Evolutionary conservation across 2,888 invertebrate species (phyloP).

Genomic region (Odontomyia ornata): DNA sequence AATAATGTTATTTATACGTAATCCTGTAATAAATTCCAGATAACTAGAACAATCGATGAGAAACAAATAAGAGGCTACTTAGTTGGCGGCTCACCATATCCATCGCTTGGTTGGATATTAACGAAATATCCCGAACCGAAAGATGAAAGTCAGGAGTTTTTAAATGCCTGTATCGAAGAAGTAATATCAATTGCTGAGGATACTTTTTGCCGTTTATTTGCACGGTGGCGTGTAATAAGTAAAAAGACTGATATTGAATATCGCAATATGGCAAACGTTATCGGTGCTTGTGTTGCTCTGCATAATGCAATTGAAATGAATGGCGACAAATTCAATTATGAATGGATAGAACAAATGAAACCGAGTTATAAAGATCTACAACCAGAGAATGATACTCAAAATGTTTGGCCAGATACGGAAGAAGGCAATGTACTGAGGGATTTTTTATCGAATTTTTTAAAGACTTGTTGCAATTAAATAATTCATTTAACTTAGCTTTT

Average conservation of each 20-base stretch:
- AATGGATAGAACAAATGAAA: conserved; percentile 54
- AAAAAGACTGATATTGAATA: conserved; percentile 58
- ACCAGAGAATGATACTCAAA: conserved; percentile 8
- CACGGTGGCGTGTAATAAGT: conserved; percentile 60
- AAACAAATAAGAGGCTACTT: conserved; percentile 39
- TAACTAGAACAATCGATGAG: conserved; percentile 41
- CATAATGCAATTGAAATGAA: conserved; percentile 60
- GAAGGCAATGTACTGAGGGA: conserved; percentile 23
- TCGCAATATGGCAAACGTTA: conserved; percentile 58
- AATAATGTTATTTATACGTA: not conserved
- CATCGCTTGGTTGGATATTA: conserved; percentile 59
- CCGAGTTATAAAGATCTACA: conserved; percentile 29
- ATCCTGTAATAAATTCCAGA: conserved; percentile 45
- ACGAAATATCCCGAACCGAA: conserved; percentile 57
- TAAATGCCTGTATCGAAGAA: conserved; percentile 59
- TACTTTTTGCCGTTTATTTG: conserved; percentile 59
- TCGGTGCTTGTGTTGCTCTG: conserved; percentile 59
- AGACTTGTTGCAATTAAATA: conserved; percentile 32
- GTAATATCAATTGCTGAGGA: conserved; percentile 58
- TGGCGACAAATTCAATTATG: conserved; percentile 56
- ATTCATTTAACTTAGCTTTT: not conserved
- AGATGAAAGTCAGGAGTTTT: conserved; percentile 57
- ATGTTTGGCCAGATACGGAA: not conserved
- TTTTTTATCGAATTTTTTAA: conserved; percentile 33
- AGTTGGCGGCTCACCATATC: conserved; percentile 52